phyloP scores from a whole-genome alignment of 2,888 invertebrate species.

The Stegophylla sp. region DNA sequence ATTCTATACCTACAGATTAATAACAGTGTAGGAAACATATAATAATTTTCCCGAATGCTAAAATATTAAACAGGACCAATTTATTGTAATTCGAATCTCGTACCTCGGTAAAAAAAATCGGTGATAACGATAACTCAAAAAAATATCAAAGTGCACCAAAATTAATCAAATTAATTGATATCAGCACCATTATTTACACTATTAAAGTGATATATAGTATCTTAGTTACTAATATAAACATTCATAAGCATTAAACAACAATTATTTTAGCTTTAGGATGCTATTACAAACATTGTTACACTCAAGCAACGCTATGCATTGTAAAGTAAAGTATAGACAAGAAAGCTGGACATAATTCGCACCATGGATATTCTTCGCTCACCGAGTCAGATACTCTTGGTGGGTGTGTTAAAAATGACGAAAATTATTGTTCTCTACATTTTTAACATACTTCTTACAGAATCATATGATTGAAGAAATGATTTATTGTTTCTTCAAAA shows the following conservation, averaged over 20 bases:
- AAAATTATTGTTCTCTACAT: no score
- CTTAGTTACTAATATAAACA: slow-evolving; percentile 5
- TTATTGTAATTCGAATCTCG: slow-evolving; percentile 10
- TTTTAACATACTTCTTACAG: no score
- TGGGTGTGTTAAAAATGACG: no score
- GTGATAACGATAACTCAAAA: neutral
- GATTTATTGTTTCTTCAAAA: no score
- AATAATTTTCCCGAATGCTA: slow-evolving; percentile 11
- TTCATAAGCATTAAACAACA: neutral
- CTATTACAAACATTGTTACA: slow-evolving; percentile 3
- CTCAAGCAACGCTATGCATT: slow-evolving; percentile 9
- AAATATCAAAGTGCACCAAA: slow-evolving; percentile 5
- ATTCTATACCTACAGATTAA: no score
- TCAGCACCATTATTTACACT: no score
- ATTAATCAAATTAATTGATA: neutral
- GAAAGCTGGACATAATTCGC: no score
- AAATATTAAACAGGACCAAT: slow-evolving; percentile 5
- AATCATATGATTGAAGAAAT: no score
- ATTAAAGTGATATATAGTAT: neutral
- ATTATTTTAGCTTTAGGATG: neutral
- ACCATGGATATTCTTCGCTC: no score
- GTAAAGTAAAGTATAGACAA: no score
- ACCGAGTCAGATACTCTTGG: no score
- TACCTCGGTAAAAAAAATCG: neutral
- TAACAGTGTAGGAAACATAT: slow-evolving; percentile 16